A percentile compares a stretch with the other conserved stretches of the same genome.
Conservation (phyloP, 1,140 invertebrate genomes). For the Lysiphlebus fabarum region DNA sequence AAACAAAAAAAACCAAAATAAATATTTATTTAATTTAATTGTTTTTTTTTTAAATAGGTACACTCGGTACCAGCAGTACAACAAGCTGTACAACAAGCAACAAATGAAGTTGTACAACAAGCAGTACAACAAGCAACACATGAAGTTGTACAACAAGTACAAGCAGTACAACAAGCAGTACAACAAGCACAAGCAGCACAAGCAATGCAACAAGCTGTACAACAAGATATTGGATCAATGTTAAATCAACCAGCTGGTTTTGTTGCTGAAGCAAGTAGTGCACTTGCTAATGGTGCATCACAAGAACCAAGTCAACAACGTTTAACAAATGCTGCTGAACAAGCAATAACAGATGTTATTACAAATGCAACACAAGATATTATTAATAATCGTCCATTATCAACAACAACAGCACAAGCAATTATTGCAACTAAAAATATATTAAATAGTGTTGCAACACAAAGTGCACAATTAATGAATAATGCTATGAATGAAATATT, state of each 20-base stretch:
- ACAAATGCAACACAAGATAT: constrained; percentile 52
- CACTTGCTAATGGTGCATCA: constrained; percentile 46
- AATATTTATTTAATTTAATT: too few relatives aligned
- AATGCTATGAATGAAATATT: constrained; percentile 50
- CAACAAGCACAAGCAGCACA: constrained; percentile 56
- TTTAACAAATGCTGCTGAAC: constrained; percentile 49
- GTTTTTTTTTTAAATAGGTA: constrained; percentile 11
- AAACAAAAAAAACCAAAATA: too few relatives aligned
- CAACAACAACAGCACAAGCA: constrained; percentile 49
- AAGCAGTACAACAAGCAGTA: constrained; percentile 62
- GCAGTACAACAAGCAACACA: constrained; percentile 55
- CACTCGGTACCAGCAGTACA: constrained; percentile 41
- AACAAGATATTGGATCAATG: constrained; percentile 52
- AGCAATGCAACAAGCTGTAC: constrained; percentile 51
- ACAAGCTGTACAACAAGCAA: constrained; percentile 46
- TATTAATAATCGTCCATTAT: constrained; percentile 50
- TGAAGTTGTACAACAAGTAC: constrained; percentile 44
- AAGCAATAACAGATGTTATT: constrained; percentile 51
- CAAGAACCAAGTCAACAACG: constrained; percentile 49
- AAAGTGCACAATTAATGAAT: constrained; percentile 53
- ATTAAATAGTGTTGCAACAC: constrained; percentile 50
- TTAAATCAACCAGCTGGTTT: constrained; percentile 48
- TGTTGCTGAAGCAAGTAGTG: constrained; percentile 51
- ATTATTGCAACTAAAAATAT: constrained; percentile 54
- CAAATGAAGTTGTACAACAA: constrained; percentile 59